A percentile compares a stretch with the other conserved stretches of the same genome.
Evolutionary conservation across 2,113 vertebrate species (phyloP).

Genomic region (Geothlypis trichas): DNA sequence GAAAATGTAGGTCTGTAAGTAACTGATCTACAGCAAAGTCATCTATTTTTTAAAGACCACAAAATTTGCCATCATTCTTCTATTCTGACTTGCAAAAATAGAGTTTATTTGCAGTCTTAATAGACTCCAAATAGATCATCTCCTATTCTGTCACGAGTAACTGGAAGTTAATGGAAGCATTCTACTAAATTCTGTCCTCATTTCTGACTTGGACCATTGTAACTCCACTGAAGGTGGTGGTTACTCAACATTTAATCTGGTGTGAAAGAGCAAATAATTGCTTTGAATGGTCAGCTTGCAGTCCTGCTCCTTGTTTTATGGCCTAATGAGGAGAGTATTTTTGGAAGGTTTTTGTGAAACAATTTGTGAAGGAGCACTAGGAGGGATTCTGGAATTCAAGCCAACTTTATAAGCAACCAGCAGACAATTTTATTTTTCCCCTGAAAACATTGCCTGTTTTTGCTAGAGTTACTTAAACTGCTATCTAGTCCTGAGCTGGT

Average conservation of each 20-base stretch:
- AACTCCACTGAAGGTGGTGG: background rate
- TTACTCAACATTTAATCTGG: constrained; percentile 13
- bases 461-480: background rate
- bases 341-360: background rate
- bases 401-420: background rate
- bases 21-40: background rate
- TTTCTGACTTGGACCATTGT: background rate
- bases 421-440: background rate
- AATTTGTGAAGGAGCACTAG: background rate
- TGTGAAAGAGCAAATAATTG: constrained; percentile 9
- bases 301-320: background rate
- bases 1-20: background rate
- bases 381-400: background rate
- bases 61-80: background rate
- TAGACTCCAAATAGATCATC: background rate
- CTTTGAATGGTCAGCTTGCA: background rate
- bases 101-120: background rate
- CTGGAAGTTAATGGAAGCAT: background rate
- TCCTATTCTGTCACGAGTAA: background rate
- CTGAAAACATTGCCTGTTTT: background rate
- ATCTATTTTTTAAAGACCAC: background rate
- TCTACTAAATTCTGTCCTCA: background rate
- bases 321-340: constrained; percentile 33
- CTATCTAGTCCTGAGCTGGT: background rate
- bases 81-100: background rate